Conservation (phyloP, 2,888 invertebrate species). For the Hirtodrosophila cameraria region DNA sequence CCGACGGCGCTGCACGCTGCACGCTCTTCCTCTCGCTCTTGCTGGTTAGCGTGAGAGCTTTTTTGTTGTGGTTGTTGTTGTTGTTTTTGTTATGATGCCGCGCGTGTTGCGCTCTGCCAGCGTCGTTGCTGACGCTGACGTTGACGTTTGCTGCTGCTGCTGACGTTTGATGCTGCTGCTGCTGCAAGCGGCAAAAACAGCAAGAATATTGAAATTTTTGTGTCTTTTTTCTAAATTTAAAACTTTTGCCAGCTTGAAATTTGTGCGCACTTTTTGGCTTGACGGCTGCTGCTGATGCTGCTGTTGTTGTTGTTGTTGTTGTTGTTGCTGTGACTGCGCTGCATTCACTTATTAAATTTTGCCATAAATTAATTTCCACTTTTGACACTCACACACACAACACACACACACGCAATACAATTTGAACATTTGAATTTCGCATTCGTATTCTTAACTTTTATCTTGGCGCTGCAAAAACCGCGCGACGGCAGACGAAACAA, state of each 20-base stretch:
- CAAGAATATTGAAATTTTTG: constrained; percentile 53
- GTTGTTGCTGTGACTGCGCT: constrained; percentile 23
- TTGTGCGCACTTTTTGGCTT: constrained; percentile 37
- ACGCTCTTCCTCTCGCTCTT: constrained; percentile 10
- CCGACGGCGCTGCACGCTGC: constrained; percentile 58
- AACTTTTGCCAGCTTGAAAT: constrained; percentile 27
- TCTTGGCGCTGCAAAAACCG: constrained; percentile 44
- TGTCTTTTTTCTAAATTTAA: constrained; percentile 39
- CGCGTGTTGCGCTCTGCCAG: constrained; percentile 59
- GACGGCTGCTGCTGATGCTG: constrained; percentile 7
- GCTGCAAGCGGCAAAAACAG: constrained; percentile 26
- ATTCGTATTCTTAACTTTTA: constrained; percentile 57
- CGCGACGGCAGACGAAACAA: constrained; percentile 35
- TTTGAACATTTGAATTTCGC: constrained; percentile 56
- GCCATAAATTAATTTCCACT: constrained; percentile 67
- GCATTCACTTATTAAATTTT: constrained; percentile 65
- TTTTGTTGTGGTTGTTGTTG: constrained; percentile 19
- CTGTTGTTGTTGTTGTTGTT: constrained; percentile 10
- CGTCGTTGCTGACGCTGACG: constrained; percentile 36
- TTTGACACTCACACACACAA: constrained; percentile 23
- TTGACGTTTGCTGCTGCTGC: constrained; percentile 15
- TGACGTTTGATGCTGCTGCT: constrained; percentile 7
- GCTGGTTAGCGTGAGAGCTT: constrained; percentile 43
- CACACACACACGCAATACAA: constrained; percentile 33
- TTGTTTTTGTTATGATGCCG: constrained; percentile 38